These are phyloP conservation scores for Phasianus colchicus DNA, from an alignment of 2,113 vertebrate species.

Conservation along the genomic window DNA sequence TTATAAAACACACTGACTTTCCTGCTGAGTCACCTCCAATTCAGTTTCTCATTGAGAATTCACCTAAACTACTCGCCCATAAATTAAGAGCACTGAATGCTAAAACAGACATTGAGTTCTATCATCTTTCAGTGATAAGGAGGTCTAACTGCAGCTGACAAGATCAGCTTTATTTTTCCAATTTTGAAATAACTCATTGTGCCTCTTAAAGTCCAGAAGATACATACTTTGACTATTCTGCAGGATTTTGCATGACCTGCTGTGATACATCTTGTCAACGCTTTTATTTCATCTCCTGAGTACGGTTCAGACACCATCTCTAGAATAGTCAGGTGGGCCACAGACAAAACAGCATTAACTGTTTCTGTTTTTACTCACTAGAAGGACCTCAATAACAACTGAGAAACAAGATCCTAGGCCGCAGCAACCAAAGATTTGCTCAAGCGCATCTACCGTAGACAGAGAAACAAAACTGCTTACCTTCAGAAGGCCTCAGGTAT, in stretches of 20 bases:
- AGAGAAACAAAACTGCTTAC: too few relatives aligned
- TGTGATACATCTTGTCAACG: not conserved
- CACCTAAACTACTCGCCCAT: constrained; percentile 53
- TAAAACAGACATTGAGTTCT: constrained; percentile 58
- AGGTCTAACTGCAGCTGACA: constrained; percentile 38
- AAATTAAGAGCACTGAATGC: constrained; percentile 67
- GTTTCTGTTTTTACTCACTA: not conserved
- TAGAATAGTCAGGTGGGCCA: not conserved
- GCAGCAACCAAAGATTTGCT: too few relatives aligned
- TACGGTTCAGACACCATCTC: not conserved
- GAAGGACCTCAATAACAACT: not conserved
- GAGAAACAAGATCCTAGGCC: too few relatives aligned
- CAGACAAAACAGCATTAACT: not conserved
- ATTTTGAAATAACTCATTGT: not conserved
- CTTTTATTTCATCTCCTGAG: not conserved
- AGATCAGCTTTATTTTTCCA: not conserved
- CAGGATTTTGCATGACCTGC: not conserved
- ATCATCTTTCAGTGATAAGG: constrained; percentile 55
- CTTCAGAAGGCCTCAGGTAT: too few relatives aligned
- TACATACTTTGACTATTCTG: not conserved
- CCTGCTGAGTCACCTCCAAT: constrained; percentile 66
- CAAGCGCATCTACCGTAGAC: too few relatives aligned
- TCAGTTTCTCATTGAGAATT: constrained; percentile 68
- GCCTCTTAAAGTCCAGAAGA: not conserved
- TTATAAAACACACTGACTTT: constrained; percentile 49